Evolutionary conservation across 1,140 invertebrate genomes (phyloP), one percentile per base, ranked within the genome.

Genomic region (Mylabris phalerata): DNA sequence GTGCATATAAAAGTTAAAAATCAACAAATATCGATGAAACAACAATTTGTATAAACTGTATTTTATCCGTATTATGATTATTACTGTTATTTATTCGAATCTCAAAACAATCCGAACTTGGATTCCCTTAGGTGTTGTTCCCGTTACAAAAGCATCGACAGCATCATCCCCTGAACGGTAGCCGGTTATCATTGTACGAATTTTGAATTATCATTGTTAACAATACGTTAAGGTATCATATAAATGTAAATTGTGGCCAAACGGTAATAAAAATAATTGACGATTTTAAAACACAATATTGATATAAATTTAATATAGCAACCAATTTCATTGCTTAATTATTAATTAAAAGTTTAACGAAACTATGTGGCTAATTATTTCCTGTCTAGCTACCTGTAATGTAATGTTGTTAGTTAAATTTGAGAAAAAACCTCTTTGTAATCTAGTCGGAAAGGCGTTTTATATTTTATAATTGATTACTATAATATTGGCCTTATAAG

Each of bases 21-120:
- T 32, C 7, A 32, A 32, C 27, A 32, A 32, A 32, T 32, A 32
- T 32, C 27, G 7, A 32, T 7, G 7, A 4, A 4, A 32, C 32
- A 32, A 32, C 32, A 4, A 5, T 32, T 32, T 32, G 7, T 32
- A 19, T 19, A 19, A 19, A 19, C 19, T 19, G 19, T 19, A 19
- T 19, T 19, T 19, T 19, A 19, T 19, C 19, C 19, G 19, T 32
- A 32, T 32, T 32, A 7, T 32, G 4, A 32, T 54, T 54, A 54
- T 54, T 54, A 54, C 46, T 54, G 45, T 54, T 54, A 54, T 54
- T 54, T 54, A 45, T 54, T 32, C 51, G 51, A 45, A 54, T 42
- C 51, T 54, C 51, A 54, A 54, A 54, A 54, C 51, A 54, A 54
- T 54, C 51, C 46, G 51, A 54, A 54, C 51, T 54, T 54, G 51